Evolutionary conservation across 1,140 invertebrate species (phyloP), one percentile per base, ranked within the genome.

Genomic region (Anagrus nilaparvatae): DNA sequence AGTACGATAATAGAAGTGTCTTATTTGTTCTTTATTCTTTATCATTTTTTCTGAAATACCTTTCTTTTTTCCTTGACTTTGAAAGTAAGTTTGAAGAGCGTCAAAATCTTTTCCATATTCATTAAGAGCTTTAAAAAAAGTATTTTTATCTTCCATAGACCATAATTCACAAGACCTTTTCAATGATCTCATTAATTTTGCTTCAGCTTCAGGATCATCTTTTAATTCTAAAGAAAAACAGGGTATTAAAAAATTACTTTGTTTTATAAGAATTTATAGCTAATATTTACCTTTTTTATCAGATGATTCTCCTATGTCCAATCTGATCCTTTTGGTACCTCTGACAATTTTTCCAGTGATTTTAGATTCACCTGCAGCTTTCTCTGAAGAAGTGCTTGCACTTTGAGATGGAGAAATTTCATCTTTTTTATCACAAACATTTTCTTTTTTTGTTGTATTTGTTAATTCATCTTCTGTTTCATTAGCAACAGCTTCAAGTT

Each of bases 81-180:
- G 76, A 48, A 96, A 87, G 60, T 84, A 83, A 33, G 77, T 78
- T 44, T 90, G 86, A 46, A 97, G 83, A 5, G 83, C 81, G 60
- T 96, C 91, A 67, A 96, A 96, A 61, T 97, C 91, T 67, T 95
- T 96, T 3, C 93, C 92, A 69, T 79, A 87, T 61, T 97, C 92
- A 66, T 90, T 92, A 0, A 97, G 65, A 0, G 89, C 92, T 67
- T 97, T 92, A 67, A 97, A 97, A 65, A 97, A 97, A 18, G 83
- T 75, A 55, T 82, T 84, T 57, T 91, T 91, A 55, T 96, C 92
- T 43, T 91, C 80, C 39, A 79, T 72, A 13, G 84, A 87, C 93
- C 93, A 97, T 1, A 86, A 58, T 46, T 71, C 67, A 21, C 61
- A 66, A n/a, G 67, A 67, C 48, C 69, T 58, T 41, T 70, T 69